Evolutionary conservation across 2,113 vertebrate species (phyloP).

Genomic region (Xenopus borealis): DNA sequence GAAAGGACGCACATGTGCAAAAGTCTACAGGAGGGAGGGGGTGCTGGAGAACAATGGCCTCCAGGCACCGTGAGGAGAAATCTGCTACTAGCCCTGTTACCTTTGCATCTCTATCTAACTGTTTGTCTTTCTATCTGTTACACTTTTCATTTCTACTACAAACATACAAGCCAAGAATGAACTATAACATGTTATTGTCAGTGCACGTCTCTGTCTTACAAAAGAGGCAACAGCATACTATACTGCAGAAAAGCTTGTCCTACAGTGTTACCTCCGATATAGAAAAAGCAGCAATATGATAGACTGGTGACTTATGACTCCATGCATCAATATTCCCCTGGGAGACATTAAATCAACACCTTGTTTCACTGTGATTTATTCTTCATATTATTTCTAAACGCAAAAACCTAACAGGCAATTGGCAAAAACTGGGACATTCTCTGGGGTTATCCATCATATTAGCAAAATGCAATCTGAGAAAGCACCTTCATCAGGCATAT

Average conservation of each 20-base stretch:
- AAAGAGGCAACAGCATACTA: too few species aligned
- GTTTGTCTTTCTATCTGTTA: too few species aligned
- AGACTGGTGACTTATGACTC: neutral
- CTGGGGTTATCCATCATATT: conserved; percentile 21
- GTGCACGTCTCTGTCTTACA: too few species aligned
- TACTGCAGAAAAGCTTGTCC: neutral
- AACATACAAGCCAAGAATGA: too few species aligned
- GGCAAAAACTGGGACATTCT: conserved; percentile 10
- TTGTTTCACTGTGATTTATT: conserved; percentile 36
- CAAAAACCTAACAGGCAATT: conserved; percentile 23
- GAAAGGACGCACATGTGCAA: too few species aligned
- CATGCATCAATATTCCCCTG: conserved; percentile 15
- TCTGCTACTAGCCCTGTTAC: too few species aligned
- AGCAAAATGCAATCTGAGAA: conserved; percentile 15
- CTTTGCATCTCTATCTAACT: too few species aligned
- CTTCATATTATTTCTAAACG: conserved; percentile 25
- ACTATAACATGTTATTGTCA: too few species aligned
- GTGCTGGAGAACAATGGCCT: too few species aligned
- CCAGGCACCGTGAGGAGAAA: too few species aligned
- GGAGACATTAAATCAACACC: conserved; percentile 10
- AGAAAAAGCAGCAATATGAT: neutral
- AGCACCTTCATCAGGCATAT: neutral
- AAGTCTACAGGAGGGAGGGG: too few species aligned
- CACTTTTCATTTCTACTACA: too few species aligned
- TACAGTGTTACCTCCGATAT: neutral